Conservation (phyloP, 2,888 invertebrate species). For the Listrodromus nycthemerus region DNA sequence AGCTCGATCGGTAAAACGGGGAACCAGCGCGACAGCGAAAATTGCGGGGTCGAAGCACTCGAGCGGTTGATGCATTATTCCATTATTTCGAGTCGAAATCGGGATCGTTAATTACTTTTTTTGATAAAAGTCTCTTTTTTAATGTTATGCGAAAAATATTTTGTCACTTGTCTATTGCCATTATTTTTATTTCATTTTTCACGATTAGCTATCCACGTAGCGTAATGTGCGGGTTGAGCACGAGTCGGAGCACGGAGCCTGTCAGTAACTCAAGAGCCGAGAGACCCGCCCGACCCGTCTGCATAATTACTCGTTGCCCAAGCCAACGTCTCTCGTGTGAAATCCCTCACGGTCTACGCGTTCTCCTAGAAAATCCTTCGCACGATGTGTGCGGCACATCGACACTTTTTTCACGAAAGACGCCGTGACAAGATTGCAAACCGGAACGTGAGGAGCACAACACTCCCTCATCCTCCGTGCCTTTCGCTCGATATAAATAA, state of each 20-base stretch:
- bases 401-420: constrained; percentile 36
- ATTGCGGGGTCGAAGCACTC: constrained; percentile 5
- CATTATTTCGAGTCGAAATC: neutral
- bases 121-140: neutral
- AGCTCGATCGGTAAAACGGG: neutral
- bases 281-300: constrained; percentile 14
- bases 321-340: constrained; percentile 35
- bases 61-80: neutral
- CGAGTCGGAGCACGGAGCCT: neutral
- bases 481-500: neutral
- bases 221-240: neutral
- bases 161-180: neutral
- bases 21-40: neutral
- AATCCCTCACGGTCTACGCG: constrained; percentile 15
- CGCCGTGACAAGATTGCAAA: constrained; percentile 10
- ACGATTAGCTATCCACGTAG: neutral
- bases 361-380: constrained; percentile 46
- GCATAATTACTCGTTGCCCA: constrained; percentile 45
- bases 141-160: neutral
- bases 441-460: neutral
- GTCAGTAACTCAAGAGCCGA: constrained; percentile 33
- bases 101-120: too few species aligned
- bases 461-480: neutral
- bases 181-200: neutral
- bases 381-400: constrained; percentile 6